Percentiles rank a stretch among this genome's conserved stretches.
These are phyloP conservation scores for Enteromius trimaculatus DNA, from an alignment of 2,797 vertebrate genomes.

Conservation along the genomic window DNA sequence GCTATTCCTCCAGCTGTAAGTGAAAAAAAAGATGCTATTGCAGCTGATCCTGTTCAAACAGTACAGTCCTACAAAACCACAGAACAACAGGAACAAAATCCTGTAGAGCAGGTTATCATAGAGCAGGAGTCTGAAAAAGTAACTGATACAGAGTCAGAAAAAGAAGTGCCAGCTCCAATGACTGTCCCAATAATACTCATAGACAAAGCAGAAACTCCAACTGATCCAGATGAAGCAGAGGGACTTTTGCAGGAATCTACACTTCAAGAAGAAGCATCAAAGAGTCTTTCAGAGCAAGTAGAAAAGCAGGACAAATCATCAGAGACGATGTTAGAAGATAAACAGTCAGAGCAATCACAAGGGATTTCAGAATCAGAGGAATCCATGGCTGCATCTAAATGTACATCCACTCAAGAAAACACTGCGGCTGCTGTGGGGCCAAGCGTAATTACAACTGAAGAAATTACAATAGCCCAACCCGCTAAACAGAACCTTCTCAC, in stretches of 20 bases:
- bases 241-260: conserved; percentile 54
- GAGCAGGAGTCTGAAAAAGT: conserved; percentile 49
- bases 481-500: conserved; percentile 31
- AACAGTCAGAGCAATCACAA: conserved; percentile 50
- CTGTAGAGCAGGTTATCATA: conserved; percentile 41
- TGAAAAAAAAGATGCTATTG: conserved; percentile 31
- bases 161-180: conserved; percentile 26
- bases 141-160: conserved; percentile 51
- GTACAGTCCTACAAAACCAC: conserved; percentile 51
- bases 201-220: conserved; percentile 61
- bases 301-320: conserved; percentile 42
- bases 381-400: conserved; percentile 19
- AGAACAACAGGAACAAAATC: conserved; percentile 52
- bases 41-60: conserved; percentile 50
- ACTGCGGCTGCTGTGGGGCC: conserved; percentile 62
- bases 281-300: conserved; percentile 56
- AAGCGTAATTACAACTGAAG: conserved; percentile 69
- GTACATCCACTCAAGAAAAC: conserved; percentile 45
- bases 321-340: conserved; percentile 49
- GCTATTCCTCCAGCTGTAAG: conserved; percentile 26
- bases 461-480: conserved; percentile 32
- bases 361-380: conserved; percentile 54
- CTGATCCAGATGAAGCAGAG: conserved; percentile 60
- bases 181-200: conserved; percentile 59
- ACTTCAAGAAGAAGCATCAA: conserved; percentile 61